Evolutionary conservation across 2,888 invertebrate genomes (phyloP).

Genomic region (Eutolmus rufibarbis): DNA sequence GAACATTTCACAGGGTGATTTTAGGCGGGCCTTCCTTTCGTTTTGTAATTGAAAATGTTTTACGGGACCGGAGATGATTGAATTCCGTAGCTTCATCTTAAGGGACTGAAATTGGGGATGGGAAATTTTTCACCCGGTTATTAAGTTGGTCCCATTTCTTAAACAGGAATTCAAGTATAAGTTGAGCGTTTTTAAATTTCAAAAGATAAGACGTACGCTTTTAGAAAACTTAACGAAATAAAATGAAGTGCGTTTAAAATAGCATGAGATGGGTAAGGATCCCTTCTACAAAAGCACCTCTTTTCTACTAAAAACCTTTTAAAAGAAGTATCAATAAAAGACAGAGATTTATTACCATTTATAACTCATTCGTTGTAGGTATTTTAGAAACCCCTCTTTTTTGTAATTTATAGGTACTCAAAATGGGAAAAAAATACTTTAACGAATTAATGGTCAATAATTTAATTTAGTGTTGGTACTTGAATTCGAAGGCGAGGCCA

Average conservation of each 20-base stretch:
- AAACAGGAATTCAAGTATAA: background rate
- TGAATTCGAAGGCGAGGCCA: no score
- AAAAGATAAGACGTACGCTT: background rate
- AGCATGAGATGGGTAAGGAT: no score
- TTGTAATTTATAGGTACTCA: no score
- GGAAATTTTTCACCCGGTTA: background rate
- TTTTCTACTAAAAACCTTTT: no score
- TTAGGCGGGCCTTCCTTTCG: background rate
- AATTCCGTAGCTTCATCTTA: background rate
- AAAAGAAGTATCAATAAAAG: no score
- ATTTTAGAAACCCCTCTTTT: no score
- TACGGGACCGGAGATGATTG: background rate
- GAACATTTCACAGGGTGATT: background rate
- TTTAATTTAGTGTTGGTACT: no score
- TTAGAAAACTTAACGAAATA: background rate
- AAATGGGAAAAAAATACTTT: no score
- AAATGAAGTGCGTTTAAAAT: background rate
- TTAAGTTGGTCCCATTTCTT: background rate
- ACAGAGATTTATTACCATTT: no score
- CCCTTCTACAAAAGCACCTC: no score
- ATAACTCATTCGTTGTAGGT: no score
- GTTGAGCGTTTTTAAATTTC: background rate
- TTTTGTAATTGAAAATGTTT: background rate
- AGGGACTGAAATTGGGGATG: background rate
- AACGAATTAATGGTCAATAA: no score